Evolutionary conservation across 2,113 vertebrate species (phyloP), one percentile per base, ranked within the genome.

Genomic region (Petromus typicus): DNA sequence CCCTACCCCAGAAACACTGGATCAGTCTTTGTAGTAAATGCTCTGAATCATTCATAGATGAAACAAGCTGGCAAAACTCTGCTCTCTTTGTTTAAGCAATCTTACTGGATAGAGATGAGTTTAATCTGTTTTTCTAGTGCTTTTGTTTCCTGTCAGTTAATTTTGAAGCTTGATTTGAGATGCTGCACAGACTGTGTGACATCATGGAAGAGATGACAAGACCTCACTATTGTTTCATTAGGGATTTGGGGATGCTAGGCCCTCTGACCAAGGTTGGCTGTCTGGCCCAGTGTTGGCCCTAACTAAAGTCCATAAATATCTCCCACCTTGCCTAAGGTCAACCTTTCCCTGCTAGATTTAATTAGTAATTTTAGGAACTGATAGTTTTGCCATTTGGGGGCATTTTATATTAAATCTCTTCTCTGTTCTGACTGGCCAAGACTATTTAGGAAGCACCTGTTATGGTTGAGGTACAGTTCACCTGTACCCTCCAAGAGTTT

Each of bases 381-480:
- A 73, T 48, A 64, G 79, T n/a, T 34, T 51, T 75, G 20, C 45
- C n/a, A 14, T 18, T 89, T 81, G 43, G n/a, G 3, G 59, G 11
- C 0, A 56, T 87, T 90, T 96, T 76, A 57, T 75, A 61, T 54
- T 66, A 93, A 94, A 64, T 32, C 18, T 73, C 66, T 82, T 63
- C 30, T 40, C 34, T 45, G 34, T 18, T 86, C 27, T 63, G 17
- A 86, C 56, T 43, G 71, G 69, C 82, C 43, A 67, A 56, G 76
- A 79, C 30, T 69, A 63, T 85, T 87, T 84, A 71, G 66, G 51
- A 8, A 56, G n/a, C 12, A 23, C 5, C 5, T 10, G 3, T 34
- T 73, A 43, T 27, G 59, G 30, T 51, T 64, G 40, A 16, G 23
- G 23, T 91, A 32, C 30, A n/a, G 43, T 30, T 56, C 43, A 20